Base-by-base conservation (phyloP, 2,797 vertebrate species). In the Apogon hyalosoma region DNA sequence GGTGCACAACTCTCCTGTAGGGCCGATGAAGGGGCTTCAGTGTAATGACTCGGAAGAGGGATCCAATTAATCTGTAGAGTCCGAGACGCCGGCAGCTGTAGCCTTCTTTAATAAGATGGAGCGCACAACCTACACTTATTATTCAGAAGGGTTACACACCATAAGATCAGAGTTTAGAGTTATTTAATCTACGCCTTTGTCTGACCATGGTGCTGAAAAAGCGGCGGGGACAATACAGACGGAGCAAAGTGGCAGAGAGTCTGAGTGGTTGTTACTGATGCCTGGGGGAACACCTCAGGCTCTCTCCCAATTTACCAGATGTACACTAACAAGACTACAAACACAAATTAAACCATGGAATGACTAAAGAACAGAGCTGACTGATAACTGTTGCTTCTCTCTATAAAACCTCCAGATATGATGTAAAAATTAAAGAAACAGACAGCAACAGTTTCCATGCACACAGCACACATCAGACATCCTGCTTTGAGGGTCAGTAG, bases 311-410 rank as follows among this genome's bases (percentile, higher is more conserved):
- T 63, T 39, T 58, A 67, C 59, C 46, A 15, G 53, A 69, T 43
- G 43, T 28, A 78, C 56, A 47, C 79, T 33, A 76, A 75, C 50
- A 71, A 71, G 40, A 81, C 61, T 48, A 88, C 41, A 69, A 60
- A 90, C 72, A 80, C 77, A 82, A 86, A 90, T 62, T 12, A 83
- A 89, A 82, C 43, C 48, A 82, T 84, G 90, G 90, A 93, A 93
- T 91, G 90, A 87, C 57, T 77, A 68, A 76, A 57, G 65, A 63
- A 66, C 73, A 77, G 33, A 69, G 75, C 70, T 68, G 58, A 66
- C 67, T 7, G 52, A 18, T 31, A 47, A 59, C 73, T 50, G 76
- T 53, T 63, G 59, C 73, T 31, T 28, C 53, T 28, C 58, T 72
- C 63, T 72, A 63, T 33, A 77, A 75, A 83, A 77, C 57, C 56